Evolutionary conservation across 2,888 invertebrate genomes (phyloP).

Genomic region (Drosophila recens): DNA sequence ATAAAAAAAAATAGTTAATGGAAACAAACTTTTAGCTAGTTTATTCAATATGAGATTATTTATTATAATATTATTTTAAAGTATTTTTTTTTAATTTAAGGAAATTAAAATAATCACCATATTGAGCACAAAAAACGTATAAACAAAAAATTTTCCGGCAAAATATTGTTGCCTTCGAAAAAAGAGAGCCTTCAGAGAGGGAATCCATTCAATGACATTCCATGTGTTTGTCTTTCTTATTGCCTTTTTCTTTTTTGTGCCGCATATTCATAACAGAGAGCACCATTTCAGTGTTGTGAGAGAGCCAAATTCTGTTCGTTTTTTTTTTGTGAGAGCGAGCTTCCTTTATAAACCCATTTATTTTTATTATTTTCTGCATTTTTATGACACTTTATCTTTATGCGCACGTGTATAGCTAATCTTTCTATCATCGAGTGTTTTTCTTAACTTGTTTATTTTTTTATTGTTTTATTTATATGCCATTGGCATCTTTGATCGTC

Average conservation of each 20-base stretch:
- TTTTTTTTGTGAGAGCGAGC: neutral
- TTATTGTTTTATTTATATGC: neutral
- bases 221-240: conserved; percentile 33
- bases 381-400: conserved; percentile 2
- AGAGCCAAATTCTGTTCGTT: neutral
- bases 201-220: conserved; percentile 35
- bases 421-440: neutral
- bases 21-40: neutral
- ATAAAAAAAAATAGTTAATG: neutral
- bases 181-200: conserved; percentile 19
- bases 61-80: too few species aligned
- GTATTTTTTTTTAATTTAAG: neutral
- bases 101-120: neutral
- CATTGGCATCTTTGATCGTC: neutral
- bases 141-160: too few species aligned
- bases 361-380: conserved; percentile 3
- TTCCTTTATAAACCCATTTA: neutral
- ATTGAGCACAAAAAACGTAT: too few species aligned
- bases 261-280: conserved; percentile 73
- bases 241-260: conserved; percentile 53
- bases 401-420: neutral
- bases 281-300: neutral
- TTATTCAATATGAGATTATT: neutral
- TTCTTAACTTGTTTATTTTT: neutral
- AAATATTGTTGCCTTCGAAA: neutral